phyloP scores from a whole-genome alignment of 2,797 vertebrate genomes.

The Onychomys torridus region DNA sequence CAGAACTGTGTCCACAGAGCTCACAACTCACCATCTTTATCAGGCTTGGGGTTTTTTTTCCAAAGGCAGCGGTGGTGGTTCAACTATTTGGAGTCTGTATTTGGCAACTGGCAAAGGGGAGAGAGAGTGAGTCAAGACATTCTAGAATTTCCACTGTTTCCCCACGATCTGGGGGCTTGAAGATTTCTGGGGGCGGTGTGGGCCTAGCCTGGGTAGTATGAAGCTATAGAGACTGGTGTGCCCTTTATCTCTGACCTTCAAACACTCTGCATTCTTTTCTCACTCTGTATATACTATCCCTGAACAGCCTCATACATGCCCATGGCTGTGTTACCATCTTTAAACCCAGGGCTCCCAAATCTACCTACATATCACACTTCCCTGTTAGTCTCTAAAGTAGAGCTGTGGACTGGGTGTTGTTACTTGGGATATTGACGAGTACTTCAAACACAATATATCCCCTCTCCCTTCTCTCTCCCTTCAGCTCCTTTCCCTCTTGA shows the following conservation, averaged over 20 bases:
- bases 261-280: neutral
- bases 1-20: neutral
- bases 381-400: neutral
- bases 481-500: neutral
- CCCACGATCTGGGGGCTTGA: neutral
- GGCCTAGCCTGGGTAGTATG: neutral
- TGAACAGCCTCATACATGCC: neutral
- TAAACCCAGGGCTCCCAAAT: neutral
- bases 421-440: neutral
- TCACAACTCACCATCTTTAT: slow-evolving; percentile 57
- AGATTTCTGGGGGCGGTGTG: neutral
- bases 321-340: neutral
- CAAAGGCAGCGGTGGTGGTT: slow-evolving; percentile 61
- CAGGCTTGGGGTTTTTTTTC: slow-evolving; percentile 19
- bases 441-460: neutral
- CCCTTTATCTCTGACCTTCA: neutral
- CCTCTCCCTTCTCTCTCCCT: neutral
- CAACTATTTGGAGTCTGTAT: slow-evolving; percentile 60
- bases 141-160: neutral
- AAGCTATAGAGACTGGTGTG: neutral
- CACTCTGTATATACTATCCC: neutral
- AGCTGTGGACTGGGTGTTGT: neutral
- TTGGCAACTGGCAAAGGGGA: slow-evolving; percentile 64
- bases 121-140: slow-evolving; percentile 21
- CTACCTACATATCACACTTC: neutral